Evolutionary conservation across 2,113 vertebrate genomes (phyloP).

Genomic region (Antennarius striatus): DNA sequence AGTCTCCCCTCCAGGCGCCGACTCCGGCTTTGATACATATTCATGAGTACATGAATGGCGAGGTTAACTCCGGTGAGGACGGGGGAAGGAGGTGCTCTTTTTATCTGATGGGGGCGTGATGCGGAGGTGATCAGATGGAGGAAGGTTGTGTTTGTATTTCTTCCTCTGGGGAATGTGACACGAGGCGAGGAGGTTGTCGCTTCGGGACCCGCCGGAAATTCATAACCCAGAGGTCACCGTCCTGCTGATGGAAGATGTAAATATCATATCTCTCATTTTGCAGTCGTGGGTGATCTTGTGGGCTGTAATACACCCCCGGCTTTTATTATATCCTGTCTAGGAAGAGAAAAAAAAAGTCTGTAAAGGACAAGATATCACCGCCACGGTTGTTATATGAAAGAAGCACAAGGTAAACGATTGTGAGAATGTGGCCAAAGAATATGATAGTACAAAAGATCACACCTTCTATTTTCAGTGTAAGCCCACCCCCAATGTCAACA

Average conservation of each 20-base stretch:
- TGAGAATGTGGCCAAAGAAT: no score
- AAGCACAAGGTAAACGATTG: no score
- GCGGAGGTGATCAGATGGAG: constrained; percentile 20
- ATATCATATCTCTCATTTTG: constrained; percentile 1
- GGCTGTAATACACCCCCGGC: not conserved
- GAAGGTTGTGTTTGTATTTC: constrained; percentile 25
- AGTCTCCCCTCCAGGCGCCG: constrained; percentile 22
- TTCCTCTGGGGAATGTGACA: constrained; percentile 16
- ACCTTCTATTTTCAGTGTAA: no score
- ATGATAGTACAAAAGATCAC: no score
- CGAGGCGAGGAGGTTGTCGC: constrained; percentile 14
- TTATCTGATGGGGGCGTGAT: constrained; percentile 24
- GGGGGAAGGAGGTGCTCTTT: not conserved
- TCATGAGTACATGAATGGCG: constrained; percentile 47
- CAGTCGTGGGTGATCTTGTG: not conserved
- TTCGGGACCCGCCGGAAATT: constrained; percentile 20
- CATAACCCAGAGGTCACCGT: constrained; percentile 24
- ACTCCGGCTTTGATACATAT: constrained; percentile 64
- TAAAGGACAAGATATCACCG: not conserved
- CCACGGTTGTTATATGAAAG: no score
- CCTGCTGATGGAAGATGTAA: constrained; percentile 28
- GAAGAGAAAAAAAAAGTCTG: not conserved
- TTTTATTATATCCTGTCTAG: constrained; percentile 1
- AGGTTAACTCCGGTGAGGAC: constrained; percentile 22
- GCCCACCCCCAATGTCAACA: no score